Evolutionary conservation across 2,797 vertebrate species (phyloP), one percentile per base, ranked within the genome.

Genomic region (Megalops cyprinoides): DNA sequence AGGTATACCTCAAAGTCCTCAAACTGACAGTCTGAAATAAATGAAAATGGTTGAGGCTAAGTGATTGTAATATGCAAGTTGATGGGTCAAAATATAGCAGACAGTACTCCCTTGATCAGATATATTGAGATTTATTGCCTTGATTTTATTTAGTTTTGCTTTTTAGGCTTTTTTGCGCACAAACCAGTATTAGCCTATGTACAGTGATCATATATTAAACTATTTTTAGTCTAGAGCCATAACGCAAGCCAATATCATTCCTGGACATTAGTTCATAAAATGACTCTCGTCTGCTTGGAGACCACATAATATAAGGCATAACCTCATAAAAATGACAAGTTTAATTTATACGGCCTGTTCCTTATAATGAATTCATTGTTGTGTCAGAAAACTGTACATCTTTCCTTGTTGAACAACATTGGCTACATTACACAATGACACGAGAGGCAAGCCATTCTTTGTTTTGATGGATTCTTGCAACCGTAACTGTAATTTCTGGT

Each of bases 261-360:
- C 80, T 84, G 75, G 81, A 85, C 84, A 82, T 67, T 62, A 89
- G 84, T 78, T 65, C 79, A 86, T 87, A 84, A 86, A 91, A 86
- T 25, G 28, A 49, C 86, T 88, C 86, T 88, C 83, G 88, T 90
- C 83, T 84, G 80, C 84, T 28, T 28, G 83, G 85, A 89, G 85
- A 76, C 81, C 85, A 81, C 74, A 84, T 55, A 37, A 78, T 82
- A 84, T 76, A 81, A 44, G 79, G 37, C 25, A 79, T 20, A 82
- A 71, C 77, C 82, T 87, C 87, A 82, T 90, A 88, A 91, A 90
- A 86, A 82, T 87, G 85, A 88, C 86, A 85, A 49, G 82, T 82
- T 80, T 83, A 74, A 83, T 89, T 89, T 89, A 88, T 86, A 82
- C 82, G 75, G 60, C 79, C 71, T 48, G 88, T 84, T 80, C 69